Conservation (phyloP, 2,113 vertebrate species). For the Zingel zingel region DNA sequence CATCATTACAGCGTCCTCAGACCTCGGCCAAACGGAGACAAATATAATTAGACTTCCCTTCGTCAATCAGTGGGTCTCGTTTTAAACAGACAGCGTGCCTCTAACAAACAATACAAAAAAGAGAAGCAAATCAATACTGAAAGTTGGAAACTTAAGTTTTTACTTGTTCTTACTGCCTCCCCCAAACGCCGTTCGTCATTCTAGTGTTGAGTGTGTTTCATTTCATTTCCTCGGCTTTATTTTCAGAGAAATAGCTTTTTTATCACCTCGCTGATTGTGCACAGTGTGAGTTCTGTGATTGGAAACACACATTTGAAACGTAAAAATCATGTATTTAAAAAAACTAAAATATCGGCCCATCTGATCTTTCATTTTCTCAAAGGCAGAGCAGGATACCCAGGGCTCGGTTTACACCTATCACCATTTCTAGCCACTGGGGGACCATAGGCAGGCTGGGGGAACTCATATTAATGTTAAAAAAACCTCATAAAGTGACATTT, state of each 20-base stretch:
- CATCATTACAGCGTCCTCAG: slow-evolving; percentile 32
- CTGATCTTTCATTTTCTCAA: too few species aligned
- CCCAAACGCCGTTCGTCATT: not conserved
- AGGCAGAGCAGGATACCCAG: too few species aligned
- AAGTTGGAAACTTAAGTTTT: not conserved
- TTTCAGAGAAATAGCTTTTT: slow-evolving; percentile 13
- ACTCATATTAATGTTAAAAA: too few species aligned
- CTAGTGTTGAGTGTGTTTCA: not conserved
- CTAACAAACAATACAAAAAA: too few species aligned
- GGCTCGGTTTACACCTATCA: too few species aligned
- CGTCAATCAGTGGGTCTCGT: not conserved
- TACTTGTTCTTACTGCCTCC: not conserved
- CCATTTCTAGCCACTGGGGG: too few species aligned
- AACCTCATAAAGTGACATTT: too few species aligned
- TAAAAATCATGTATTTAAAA: not conserved
- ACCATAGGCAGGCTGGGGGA: too few species aligned
- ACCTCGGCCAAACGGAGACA: not conserved
- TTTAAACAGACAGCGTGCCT: not conserved
- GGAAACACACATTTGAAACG: not conserved
- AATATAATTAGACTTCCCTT: slow-evolving; percentile 16
- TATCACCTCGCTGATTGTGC: slow-evolving; percentile 18
- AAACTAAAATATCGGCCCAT: not conserved
- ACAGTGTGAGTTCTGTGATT: slow-evolving; percentile 26
- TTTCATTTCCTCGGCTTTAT: not conserved
- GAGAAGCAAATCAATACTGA: not conserved